Conservation (phyloP, 2,888 invertebrate genomes). For the Litoditis marina region DNA sequence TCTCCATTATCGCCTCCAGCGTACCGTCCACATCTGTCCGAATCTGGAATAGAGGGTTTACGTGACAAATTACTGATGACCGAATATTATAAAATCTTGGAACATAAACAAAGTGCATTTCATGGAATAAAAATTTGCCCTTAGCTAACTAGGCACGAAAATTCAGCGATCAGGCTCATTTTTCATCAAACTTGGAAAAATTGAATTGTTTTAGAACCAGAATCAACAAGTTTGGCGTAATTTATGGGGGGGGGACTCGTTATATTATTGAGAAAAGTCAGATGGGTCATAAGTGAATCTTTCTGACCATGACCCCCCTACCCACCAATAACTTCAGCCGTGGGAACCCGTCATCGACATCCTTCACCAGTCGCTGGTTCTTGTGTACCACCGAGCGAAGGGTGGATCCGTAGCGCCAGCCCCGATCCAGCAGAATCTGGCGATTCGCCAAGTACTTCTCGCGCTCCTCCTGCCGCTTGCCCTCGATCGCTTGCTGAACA, state of each 20-base stretch:
- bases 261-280: no score
- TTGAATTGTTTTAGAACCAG: no score
- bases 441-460: slow-evolving; percentile 54
- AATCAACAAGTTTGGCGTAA: no score
- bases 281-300: no score
- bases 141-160: no score
- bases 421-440: slow-evolving; percentile 35
- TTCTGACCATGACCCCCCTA: no score
- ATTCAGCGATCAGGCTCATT: no score
- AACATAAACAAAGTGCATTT: no score
- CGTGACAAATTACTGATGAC: not conserved
- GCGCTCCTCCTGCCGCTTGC: slow-evolving; percentile 42
- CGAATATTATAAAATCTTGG: not conserved
- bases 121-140: no score
- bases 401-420: slow-evolving; percentile 41
- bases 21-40: slow-evolving; percentile 89
- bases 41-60: slow-evolving; percentile 25
- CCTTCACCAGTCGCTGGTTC: slow-evolving; percentile 36
- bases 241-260: no score
- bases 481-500: slow-evolving; percentile 33
- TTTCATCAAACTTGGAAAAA: no score
- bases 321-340: slow-evolving; percentile 42
- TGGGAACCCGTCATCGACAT: slow-evolving; percentile 35
- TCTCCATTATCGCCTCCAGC: slow-evolving; percentile 87
- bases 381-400: slow-evolving; percentile 40